Percentiles rank a stretch among this genome's conserved stretches.
These are phyloP conservation scores for Hypena proboscidalis DNA, from an alignment of 2,888 invertebrate species.

Conservation along the genomic window DNA sequence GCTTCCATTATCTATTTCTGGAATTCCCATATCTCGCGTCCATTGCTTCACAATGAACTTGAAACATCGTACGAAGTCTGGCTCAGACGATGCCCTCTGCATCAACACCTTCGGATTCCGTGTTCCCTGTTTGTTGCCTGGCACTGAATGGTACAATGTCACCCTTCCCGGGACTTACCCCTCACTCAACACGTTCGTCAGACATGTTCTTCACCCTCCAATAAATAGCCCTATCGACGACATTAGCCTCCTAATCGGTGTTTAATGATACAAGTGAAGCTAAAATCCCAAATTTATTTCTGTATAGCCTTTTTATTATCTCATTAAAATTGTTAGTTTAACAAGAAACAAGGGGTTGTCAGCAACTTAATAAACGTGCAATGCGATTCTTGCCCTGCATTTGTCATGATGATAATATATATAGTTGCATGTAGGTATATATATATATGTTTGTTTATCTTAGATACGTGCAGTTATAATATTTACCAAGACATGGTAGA, in stretches of 20 bases:
- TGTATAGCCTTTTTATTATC: constrained; percentile 16
- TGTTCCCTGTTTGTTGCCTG: constrained; percentile 59
- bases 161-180: constrained; percentile 74
- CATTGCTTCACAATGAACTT: constrained; percentile 36
- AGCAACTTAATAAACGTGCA: constrained; percentile 33
- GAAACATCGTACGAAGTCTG: constrained; percentile 28
- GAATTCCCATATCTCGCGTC: constrained; percentile 21
- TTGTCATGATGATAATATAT: constrained; percentile 26
- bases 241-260: constrained; percentile 45
- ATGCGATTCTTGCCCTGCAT: constrained; percentile 11
- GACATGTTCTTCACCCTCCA: constrained; percentile 50
- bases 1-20: constrained; percentile 27
- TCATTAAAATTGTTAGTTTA: constrained; percentile 22
- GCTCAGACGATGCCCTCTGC: constrained; percentile 36
- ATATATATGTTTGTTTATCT: too few species aligned
- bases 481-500: constrained; percentile 50
- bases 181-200: constrained; percentile 48
- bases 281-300: constrained; percentile 16
- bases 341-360: constrained; percentile 24
- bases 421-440: too few species aligned
- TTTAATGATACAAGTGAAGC: constrained; percentile 37
- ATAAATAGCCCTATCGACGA: constrained; percentile 42
- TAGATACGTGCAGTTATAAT: constrained; percentile 60
- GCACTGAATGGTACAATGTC: constrained; percentile 60
- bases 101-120: constrained; percentile 48